Evolutionary conservation across 35 echinoderm and acorn worm species (phyloP), one percentile per base, ranked within the genome.

Genomic region (Hemicentrotus pulcherrimus): DNA sequence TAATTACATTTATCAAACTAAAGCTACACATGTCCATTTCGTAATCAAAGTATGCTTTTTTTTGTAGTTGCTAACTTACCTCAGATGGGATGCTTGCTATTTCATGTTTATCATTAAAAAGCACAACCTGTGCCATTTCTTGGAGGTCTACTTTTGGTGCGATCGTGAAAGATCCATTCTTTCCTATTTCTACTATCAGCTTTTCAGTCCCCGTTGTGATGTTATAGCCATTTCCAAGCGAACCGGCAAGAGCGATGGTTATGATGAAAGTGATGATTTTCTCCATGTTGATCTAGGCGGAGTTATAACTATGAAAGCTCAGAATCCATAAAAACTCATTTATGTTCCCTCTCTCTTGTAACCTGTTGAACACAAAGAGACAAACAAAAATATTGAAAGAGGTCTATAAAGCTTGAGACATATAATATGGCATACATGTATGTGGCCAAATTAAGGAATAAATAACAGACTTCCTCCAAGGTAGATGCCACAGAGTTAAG

Each of bases 71-170:
- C 88, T 30, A 32, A 90, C 88, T 45, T 35, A 90, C 88, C 88
- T 45, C 31, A 32, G 32, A 33, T 45, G 88, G 88, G 18, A 90
- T 90, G 88, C 88, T 33, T 4, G 46, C 88, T 45, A 90, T 41
- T 32, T 90, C 88, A 90, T 33, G 24, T 41, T 90, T 33, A 32
- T 90, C 88, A 90, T 33, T 90, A 19, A 90, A 90, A 6, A 90
- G 88, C 11, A 46, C 46, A 47, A 90, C 32, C 32, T 33, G 12
- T 24, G 19, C 88, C 13, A 32, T 15, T 41, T 90, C 58, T 28
- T 41, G 47, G 12, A 94, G 32, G 47, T 24, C 33, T 2, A 28
- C 31, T n/a, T 46, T 32, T 22, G 24, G 60, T 14, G 58, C 86
- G 46, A 90, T 90, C 12, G 12, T 90, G 32, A 90, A 94, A 2